Base-by-base conservation (phyloP, 2,113 vertebrate species). In the Hyla sarda region DNA sequence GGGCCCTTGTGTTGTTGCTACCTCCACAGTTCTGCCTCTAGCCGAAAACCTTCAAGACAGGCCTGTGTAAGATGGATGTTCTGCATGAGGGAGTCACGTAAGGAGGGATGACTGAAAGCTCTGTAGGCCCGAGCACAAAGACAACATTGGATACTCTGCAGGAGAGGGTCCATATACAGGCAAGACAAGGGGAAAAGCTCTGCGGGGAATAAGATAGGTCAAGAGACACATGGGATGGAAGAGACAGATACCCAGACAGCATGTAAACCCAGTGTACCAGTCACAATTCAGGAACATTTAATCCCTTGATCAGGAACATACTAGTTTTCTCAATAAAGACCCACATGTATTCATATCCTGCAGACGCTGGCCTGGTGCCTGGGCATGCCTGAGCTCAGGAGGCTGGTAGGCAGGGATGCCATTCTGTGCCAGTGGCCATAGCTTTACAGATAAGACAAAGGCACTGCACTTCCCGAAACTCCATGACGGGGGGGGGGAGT, bases 301-400 rank as follows among this genome's bases (percentile, higher is more conserved):
- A 28, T 48, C 47, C 73, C 73, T 52, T 76, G 25, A 47, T 74
- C 72, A 74, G 14, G 41, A 48, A 23, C 21, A 1, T 48, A 74
- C 21, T 47, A 25, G 37, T 48, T 13, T 47, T 74, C 75, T 79
- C n/a, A 58, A 79, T 79, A 79, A 79, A 58, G 52, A 23, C 34
- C 76, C 28, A 37, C 52, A 58, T 32, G 45, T 54, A 79, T 58
- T 54, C 21, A 79, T 56, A 79, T 56, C 76, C 52, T 76, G 41
- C 47, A 30, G 45, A 37, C 74, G 74, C 74, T 58, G 50, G 50
- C 50, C 19, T 14, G 76, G 52, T 37, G 54, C 76, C 50, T 32
- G 30, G 76, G 54, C 76, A 79, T 58, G 54, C 52, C 76, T 54
- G 5, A 21, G 28, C 75, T 34, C 28, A 58, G 76, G 19, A 58